A percentile compares a stretch with the other conserved stretches of the same genome.
Conservation (phyloP, 92 coral and sea anemone species). For the Heteractis magnifica region DNA sequence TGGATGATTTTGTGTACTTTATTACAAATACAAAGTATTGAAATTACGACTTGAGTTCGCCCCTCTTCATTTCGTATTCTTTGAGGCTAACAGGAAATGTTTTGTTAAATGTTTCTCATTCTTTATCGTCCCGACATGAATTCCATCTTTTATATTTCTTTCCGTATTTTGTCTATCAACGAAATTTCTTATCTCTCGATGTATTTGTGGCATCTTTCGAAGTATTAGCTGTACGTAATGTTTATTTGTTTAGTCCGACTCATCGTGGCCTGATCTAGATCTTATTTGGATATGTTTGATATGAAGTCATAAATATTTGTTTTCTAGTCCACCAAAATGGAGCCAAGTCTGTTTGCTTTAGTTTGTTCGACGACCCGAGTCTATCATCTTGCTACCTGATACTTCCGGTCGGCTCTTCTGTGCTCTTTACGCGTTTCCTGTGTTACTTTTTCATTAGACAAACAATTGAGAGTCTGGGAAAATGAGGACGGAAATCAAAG, state of each 20-base stretch:
- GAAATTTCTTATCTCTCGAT: background rate
- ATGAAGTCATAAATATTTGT: background rate
- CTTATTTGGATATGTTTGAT: background rate
- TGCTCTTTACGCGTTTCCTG: slow-evolving; percentile 23
- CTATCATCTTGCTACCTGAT: background rate
- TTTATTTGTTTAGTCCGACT: background rate
- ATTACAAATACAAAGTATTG: too few species aligned
- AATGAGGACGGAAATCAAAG: slow-evolving; percentile 22
- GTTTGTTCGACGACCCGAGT: background rate
- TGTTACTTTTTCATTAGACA: slow-evolving; percentile 15
- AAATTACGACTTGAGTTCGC: too few species aligned
- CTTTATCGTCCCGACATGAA: background rate
- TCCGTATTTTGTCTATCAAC: background rate
- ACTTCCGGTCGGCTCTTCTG: slow-evolving; percentile 31
- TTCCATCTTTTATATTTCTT: background rate
- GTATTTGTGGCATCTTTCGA: background rate
- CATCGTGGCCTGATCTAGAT: background rate
- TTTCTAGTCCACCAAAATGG: background rate
- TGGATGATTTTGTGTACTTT: too few species aligned
- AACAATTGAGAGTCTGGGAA: slow-evolving; percentile 20
- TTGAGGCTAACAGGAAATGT: background rate
- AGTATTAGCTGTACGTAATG: background rate
- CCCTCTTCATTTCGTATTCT: background rate
- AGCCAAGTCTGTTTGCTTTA: slow-evolving; percentile 6
- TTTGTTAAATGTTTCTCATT: background rate